phyloP scores from a whole-genome alignment of 1,140 invertebrate species.

The Cardiocondyla obscurior region DNA sequence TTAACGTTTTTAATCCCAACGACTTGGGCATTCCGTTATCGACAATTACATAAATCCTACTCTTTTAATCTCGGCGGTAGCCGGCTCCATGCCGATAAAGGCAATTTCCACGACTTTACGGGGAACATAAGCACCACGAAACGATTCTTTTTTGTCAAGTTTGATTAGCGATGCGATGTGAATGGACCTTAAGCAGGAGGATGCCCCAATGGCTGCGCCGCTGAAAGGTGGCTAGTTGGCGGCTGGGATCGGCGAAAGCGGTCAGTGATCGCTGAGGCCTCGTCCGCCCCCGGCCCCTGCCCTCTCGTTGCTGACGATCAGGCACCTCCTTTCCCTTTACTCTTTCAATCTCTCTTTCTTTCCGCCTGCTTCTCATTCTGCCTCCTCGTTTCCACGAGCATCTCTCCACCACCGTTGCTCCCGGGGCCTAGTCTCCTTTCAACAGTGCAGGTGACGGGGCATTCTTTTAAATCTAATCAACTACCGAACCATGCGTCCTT shows the following conservation, averaged over 20 bases:
- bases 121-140: conserved; percentile 25
- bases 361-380: neutral
- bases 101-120: conserved; percentile 61
- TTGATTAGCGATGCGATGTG: conserved; percentile 73
- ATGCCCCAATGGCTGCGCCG: conserved; percentile 71
- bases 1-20: conserved; percentile 31
- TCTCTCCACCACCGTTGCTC: conserved; percentile 42
- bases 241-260: conserved; percentile 72
- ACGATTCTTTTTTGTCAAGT: conserved; percentile 57
- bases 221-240: conserved; percentile 74
- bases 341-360: neutral
- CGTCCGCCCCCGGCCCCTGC: conserved; percentile 64
- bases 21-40: conserved; percentile 40
- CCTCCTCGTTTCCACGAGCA: neutral
- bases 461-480: conserved; percentile 75
- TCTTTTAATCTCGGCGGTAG: conserved; percentile 41
- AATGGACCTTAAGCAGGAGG: conserved; percentile 72
- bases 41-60: conserved; percentile 52
- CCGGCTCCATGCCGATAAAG: conserved; percentile 38
- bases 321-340: conserved; percentile 28
- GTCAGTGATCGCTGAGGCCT: conserved; percentile 73
- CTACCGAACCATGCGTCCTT: conserved; percentile 67
- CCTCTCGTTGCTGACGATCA: conserved; percentile 70
- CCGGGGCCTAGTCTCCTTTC: conserved; percentile 72
- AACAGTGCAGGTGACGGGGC: conserved; percentile 73